Base-by-base conservation (phyloP, 2,113 vertebrate genomes). In the Aldabrachelys gigantea region DNA sequence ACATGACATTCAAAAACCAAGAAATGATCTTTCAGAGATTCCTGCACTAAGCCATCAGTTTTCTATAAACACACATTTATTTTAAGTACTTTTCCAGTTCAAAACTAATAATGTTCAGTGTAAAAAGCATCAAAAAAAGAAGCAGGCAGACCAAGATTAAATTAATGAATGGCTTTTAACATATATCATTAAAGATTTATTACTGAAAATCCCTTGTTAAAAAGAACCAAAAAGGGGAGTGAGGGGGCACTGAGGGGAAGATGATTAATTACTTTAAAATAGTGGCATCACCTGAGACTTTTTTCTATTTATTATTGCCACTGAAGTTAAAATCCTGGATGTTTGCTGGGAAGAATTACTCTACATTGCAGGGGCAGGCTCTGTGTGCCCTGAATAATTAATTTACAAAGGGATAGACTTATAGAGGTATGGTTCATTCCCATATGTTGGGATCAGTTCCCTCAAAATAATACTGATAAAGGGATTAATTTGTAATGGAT, bases 191-290 rank as follows among this genome's bases (percentile, higher is more conserved):
- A 98, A 99, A 99, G 99, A 99, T 99, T 99, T 99, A 99, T 99
- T 98, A 98, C 99, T 92, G 98, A 98, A 99, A 99, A 98, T 99
- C 98, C 98, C 98, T 98, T 98, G 98, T 98, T 99, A 99, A 98
- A 99, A 96, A 97, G 98, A 98, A 98, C 97, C 95, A 97, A 97
- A 53, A 96, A 95, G 92, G 94, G 95, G 94, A 93, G 93, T 57
- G 79, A 97, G 96, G 98, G 98, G 97, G 94, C 96, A 96, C 92
- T 79, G 87, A 97, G 97, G 98, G 98, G 97, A 98, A 98, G 98
- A 99, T 99, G 99, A 99, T 99, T 99, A 99, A 99, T 99, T 99
- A 99, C 99, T 99, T 98, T 98, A 99, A 98, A 99, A 99, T 99
- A 98, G 98, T 98, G 98, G 99, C 98, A 99, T 99, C 99, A 99